Base-by-base conservation (phyloP, 2,888 invertebrate species). In the Ditula angustiorana region DNA sequence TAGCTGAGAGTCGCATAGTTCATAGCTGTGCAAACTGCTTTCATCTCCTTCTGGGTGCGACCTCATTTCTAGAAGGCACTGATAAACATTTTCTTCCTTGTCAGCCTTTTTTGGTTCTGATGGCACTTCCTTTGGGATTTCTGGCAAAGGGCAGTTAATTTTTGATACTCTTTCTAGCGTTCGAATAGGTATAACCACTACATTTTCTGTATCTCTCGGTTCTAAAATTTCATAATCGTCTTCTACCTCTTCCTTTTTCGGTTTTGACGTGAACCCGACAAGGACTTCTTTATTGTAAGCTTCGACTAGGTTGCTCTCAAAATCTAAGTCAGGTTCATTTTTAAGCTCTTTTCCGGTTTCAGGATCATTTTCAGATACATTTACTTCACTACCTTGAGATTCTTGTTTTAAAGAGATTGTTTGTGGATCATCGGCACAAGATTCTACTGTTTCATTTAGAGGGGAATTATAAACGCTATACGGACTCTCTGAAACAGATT, bases 11-110 rank as follows among this genome's bases (percentile, higher is more conserved):
- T 87, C 88, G 69, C 92, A 94, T 8, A 89, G 81, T 77, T 94
- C 94, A 71, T 94, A 94, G 68, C 93, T 94, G 66, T 94, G 94
- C 47, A 93, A 77, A 74, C 92, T 93, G 59, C 81, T 90, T 67
- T 90, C 90, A 67, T 93, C 92, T 1, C 91, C 93, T 80, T 92
- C 93, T 19, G 91, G 91, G 66, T 92, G 90, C 3, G 90, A 92
- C 67, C 91, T 83, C 85, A 91, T 88, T 78, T 93, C 92, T 70
- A 89, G 72, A 52, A 93, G 77, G 70, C 88, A 87, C 74, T 93
- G 93, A 73, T 93, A 93, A 68, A 92, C 87, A 73, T 92, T 92
- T 50, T 90, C 87, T 71, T 82, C 83, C 47, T 66, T 46, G 7
- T 67, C 55, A 10, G 59, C 49, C 11, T 72, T 67, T 53, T 72